Evolutionary conservation across 2,113 vertebrate genomes (phyloP), one percentile per base, ranked within the genome.

Genomic region (Erythrocercus mccallii): DNA sequence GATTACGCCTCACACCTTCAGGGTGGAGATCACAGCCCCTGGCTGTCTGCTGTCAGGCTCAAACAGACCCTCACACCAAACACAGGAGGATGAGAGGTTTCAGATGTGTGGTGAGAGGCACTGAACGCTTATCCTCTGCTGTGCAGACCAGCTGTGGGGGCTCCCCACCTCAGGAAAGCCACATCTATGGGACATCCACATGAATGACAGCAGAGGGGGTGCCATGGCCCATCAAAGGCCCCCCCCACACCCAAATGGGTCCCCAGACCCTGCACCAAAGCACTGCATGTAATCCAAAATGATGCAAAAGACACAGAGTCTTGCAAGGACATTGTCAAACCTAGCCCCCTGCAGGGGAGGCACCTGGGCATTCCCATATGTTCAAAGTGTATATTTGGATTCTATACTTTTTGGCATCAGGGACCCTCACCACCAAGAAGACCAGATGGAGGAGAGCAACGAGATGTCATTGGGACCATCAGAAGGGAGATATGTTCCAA

Each of bases 381-480:
- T 35, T 35, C 57, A 50, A 33, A 62, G 16, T 42, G 28, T 27
- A 2, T 1, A 33, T 40, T 25, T 19, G 17, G 22, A 50, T 33
- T 61, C 28, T 14, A 14, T 7, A 40, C 12, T 50, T 38, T 15
- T 12, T 2, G 1, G 35, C 22, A 24, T 1, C 2, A 11, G 30
- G 30, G 14, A 50, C 10, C 45, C 23, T 62, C 35, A 77, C 18
- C 17, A 62, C 6, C 35, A 33, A 25, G 12, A 61, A 3, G 40
- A 42, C 40, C 57, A n/a, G 23, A n/a, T 10, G 13, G 30, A 40
- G 45, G 23, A 30, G 17, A 50, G 8, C 10, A 30, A 40, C 1
- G 2, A 62, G 35, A 40, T 1, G 4, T 8, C 2, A 5, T 0
- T 77, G 45, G 35, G 12, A 40, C 13, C 7, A 12, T 50, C 5